phyloP scores from a whole-genome alignment of 2,888 invertebrate species.

The Apodemia mormo region DNA sequence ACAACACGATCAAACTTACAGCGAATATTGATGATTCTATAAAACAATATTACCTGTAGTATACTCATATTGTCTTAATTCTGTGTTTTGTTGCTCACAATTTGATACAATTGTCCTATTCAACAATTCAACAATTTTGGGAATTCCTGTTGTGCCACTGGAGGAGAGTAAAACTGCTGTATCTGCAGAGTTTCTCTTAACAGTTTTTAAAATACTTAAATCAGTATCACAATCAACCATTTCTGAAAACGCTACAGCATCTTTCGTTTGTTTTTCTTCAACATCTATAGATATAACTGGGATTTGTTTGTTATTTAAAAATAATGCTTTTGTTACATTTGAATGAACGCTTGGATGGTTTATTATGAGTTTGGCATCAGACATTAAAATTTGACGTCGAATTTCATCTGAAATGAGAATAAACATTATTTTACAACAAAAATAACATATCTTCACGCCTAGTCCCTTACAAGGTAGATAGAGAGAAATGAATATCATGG shows the following conservation, averaged over 20 bases:
- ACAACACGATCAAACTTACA: too few species aligned
- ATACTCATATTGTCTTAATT: constrained; percentile 45
- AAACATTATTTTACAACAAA: background rate
- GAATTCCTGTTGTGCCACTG: constrained; percentile 92
- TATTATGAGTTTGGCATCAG: constrained; percentile 80
- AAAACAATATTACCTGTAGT: constrained; percentile 44
- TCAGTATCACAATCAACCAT: constrained; percentile 75
- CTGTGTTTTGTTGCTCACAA: constrained; percentile 57
- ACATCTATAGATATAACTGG: constrained; percentile 73
- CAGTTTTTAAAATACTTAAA: constrained; percentile 66
- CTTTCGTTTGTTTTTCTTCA: constrained; percentile 57
- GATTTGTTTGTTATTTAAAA: constrained; percentile 61
- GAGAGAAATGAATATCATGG: too few species aligned
- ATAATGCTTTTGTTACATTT: constrained; percentile 69
- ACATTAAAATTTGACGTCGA: constrained; percentile 77
- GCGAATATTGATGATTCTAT: too few species aligned
- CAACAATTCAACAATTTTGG: constrained; percentile 87
- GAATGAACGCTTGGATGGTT: constrained; percentile 71
- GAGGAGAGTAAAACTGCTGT: constrained; percentile 88
- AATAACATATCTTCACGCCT: background rate
- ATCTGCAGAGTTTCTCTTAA: constrained; percentile 73
- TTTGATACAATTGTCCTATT: constrained; percentile 81
- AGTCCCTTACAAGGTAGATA: too few species aligned
- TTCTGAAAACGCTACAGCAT: constrained; percentile 83
- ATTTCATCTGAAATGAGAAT: constrained; percentile 80